Evolutionary conservation across 2,888 invertebrate species (phyloP).

Genomic region (Resseliella maxima): DNA sequence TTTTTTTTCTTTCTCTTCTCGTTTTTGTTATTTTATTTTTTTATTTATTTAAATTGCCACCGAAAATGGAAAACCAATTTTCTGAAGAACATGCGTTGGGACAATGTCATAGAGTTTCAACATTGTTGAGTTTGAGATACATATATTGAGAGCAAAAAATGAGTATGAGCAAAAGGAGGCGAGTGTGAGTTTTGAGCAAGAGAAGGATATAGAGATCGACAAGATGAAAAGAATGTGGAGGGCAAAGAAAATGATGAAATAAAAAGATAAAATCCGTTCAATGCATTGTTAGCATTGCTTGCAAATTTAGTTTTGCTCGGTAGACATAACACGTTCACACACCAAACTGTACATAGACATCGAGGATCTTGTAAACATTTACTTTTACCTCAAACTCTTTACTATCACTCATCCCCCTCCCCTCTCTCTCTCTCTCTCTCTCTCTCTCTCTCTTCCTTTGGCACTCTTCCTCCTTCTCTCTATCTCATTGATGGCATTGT

Average conservation of each 20-base stretch:
- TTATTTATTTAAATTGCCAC: constrained; percentile 10
- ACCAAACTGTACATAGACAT: neutral
- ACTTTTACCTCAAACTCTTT: neutral
- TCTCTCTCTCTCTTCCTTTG: neutral
- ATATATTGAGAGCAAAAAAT: too few species aligned
- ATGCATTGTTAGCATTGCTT: neutral
- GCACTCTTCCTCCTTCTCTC: neutral
- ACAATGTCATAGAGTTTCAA: neutral
- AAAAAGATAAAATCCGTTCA: constrained; percentile 25
- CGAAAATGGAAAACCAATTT: constrained; percentile 23
- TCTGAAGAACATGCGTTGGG: constrained; percentile 22
- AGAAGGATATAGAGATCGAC: neutral
- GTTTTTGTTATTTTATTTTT: neutral
- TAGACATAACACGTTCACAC: neutral
- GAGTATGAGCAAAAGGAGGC: too few species aligned
- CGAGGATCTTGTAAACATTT: neutral
- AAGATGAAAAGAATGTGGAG: neutral
- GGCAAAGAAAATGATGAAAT: neutral
- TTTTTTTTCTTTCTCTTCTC: neutral
- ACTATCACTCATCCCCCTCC: too few species aligned
- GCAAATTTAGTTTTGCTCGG: neutral
- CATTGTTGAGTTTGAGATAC: neutral
- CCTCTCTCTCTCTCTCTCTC: too few species aligned
- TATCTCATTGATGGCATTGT: neutral
- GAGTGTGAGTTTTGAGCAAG: too few species aligned